phyloP scores from a whole-genome alignment of 2,113 vertebrate genomes.

The Centrocercus urophasianus region DNA sequence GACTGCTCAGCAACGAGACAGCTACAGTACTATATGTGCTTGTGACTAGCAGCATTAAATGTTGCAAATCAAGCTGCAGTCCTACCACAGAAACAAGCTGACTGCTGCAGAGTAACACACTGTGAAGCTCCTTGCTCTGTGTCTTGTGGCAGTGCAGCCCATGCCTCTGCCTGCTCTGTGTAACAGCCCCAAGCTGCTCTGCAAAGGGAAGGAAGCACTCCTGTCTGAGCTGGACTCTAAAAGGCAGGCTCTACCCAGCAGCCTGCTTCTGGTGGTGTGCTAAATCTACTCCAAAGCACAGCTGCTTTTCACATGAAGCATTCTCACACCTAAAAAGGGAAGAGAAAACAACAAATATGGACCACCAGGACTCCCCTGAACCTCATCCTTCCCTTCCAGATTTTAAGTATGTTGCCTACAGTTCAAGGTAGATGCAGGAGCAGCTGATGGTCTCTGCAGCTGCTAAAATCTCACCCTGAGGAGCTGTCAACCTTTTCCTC shows the following conservation, averaged over 20 bases:
- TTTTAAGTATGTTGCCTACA: not conserved
- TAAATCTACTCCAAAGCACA: not conserved
- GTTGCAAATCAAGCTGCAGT: not conserved
- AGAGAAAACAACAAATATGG: not conserved
- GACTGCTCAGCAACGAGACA: not conserved
- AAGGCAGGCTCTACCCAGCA: not conserved
- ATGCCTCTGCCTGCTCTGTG: fast-evolving
- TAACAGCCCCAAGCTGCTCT: fast-evolving
- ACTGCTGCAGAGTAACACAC: fast-evolving
- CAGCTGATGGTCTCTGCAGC: not conserved
- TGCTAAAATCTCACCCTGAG: not conserved
- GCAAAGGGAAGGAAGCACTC: not conserved
- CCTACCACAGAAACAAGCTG: not conserved
- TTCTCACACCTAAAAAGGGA: not conserved
- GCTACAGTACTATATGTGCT: not conserved
- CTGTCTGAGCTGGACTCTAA: not conserved
- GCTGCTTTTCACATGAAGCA: not conserved
- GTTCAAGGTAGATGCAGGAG: not conserved
- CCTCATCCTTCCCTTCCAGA: not conserved
- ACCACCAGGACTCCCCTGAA: not conserved
- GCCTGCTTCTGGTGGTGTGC: not conserved
- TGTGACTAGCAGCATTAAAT: fast-evolving
- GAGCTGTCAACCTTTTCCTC: not conserved
- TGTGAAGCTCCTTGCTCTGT: fast-evolving
- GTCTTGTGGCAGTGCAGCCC: fast-evolving